phyloP scores from a whole-genome alignment of 2,113 vertebrate genomes.

The Sapayoa aenigma region DNA sequence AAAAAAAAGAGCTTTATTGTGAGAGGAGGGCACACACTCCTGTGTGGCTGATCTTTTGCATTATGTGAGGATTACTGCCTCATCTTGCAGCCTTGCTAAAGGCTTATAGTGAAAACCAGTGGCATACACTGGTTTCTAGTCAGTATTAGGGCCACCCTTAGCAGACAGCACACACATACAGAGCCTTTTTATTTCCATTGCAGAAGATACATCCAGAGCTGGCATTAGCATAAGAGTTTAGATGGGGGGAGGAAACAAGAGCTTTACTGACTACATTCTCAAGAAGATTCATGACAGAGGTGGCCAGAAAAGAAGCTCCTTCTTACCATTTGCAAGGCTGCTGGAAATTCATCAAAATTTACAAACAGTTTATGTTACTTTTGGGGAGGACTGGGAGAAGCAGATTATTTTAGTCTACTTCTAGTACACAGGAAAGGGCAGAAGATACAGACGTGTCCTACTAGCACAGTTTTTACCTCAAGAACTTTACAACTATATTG shows the following conservation, averaged over 20 bases:
- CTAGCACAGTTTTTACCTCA: not conserved
- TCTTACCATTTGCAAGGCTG: not conserved
- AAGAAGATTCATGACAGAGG: not conserved
- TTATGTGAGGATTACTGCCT: not conserved
- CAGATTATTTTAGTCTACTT: not conserved
- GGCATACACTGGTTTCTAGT: not conserved
- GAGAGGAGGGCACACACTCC: not conserved
- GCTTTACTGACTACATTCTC: not conserved
- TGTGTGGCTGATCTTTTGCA: not conserved
- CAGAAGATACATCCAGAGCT: not conserved
- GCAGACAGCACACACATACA: not conserved
- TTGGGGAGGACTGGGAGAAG: not conserved
- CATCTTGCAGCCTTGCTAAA: not conserved
- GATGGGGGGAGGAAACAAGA: not conserved
- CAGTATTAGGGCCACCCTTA: not conserved
- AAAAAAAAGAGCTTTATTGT: not conserved
- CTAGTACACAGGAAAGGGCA: not conserved
- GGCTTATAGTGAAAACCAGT: not conserved
- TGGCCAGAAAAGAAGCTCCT: not conserved
- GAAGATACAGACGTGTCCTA: not conserved
- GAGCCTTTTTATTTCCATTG: not conserved
- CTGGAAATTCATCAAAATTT: not conserved
- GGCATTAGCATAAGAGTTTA: not conserved
- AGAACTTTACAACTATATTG: not conserved
- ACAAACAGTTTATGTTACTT: not conserved